Percentiles rank a stretch among this genome's conserved stretches.
Evolutionary conservation across 2,113 vertebrate genomes (phyloP).

Genomic region (Eidolon helvum): DNA sequence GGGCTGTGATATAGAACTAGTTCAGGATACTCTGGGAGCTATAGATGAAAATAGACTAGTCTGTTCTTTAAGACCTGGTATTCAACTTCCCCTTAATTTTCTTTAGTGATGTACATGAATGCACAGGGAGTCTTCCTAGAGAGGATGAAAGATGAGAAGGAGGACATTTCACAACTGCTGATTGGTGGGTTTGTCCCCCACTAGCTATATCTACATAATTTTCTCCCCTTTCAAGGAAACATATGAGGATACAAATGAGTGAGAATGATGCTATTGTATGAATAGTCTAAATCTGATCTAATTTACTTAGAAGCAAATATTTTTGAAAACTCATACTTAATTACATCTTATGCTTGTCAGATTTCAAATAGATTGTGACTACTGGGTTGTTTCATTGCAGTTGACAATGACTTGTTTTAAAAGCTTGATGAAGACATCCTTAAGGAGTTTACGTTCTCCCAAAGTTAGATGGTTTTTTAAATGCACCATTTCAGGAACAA

Average conservation of each 20-base stretch:
- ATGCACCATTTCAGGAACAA: not conserved
- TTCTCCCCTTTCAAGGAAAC: not conserved
- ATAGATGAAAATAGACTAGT: not conserved
- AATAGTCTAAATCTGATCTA: not conserved
- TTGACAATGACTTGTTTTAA: slow-evolving; percentile 10
- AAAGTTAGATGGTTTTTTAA: not conserved
- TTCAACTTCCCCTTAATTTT: not conserved
- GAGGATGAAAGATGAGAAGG: not conserved
- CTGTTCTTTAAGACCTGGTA: not conserved
- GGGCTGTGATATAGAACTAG: not conserved
- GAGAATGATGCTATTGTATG: not conserved
- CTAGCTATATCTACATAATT: not conserved
- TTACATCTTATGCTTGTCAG: not conserved
- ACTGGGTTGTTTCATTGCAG: not conserved
- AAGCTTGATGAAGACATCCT: not conserved
- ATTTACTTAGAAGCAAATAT: slow-evolving; percentile 4
- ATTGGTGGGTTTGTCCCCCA: not conserved
- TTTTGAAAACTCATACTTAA: slow-evolving; percentile 2
- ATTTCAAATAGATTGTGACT: not conserved
- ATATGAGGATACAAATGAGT: not conserved
- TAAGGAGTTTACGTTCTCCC: not conserved
- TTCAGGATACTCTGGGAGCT: not conserved
- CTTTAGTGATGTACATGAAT: not conserved
- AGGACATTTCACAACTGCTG: not conserved
- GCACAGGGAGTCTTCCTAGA: not conserved